Evolutionary conservation across 1,140 invertebrate genomes (phyloP).

Genomic region (Cardiocondyla obscurior): DNA sequence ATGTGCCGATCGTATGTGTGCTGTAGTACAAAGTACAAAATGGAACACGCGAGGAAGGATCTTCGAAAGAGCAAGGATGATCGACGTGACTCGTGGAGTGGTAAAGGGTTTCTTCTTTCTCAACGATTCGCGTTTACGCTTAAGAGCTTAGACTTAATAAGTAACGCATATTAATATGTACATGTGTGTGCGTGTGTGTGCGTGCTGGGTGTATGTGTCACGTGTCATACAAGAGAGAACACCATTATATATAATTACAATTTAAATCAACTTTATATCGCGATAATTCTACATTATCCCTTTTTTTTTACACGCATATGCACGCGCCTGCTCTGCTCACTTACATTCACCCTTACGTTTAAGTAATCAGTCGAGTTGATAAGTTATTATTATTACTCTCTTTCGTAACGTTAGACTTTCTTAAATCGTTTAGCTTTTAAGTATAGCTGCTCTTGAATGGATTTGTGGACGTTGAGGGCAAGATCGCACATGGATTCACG

Average conservation of each 20-base stretch:
- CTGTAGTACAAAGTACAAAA: slow-evolving; percentile 38
- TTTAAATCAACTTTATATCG: slow-evolving; percentile 61
- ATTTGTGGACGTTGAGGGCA: slow-evolving; percentile 67
- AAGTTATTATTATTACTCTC: slow-evolving; percentile 59
- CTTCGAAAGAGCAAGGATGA: slow-evolving; percentile 5
- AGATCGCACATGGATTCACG: slow-evolving; percentile 67
- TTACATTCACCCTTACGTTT: slow-evolving; percentile 26
- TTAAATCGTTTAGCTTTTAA: slow-evolving; percentile 66
- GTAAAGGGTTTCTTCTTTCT: slow-evolving; percentile 34
- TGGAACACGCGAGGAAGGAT: not conserved
- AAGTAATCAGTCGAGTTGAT: slow-evolving; percentile 70
- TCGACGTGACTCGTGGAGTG: not conserved
- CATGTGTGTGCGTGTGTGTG: slow-evolving; percentile 16
- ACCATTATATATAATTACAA: slow-evolving; percentile 60
- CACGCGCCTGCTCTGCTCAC: not conserved
- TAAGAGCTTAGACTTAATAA: slow-evolving; percentile 59
- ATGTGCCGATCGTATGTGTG: slow-evolving; percentile 27
- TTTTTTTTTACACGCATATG: slow-evolving; percentile 27
- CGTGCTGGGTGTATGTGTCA: slow-evolving; percentile 10
- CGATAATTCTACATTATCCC: slow-evolving; percentile 36
- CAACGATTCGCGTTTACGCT: slow-evolving; percentile 51
- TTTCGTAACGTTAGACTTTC: slow-evolving; percentile 58
- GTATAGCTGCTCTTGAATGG: slow-evolving; percentile 67
- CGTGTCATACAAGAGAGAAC: slow-evolving; percentile 30
- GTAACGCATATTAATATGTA: slow-evolving; percentile 52